Evolutionary conservation across 2,797 vertebrate genomes (phyloP).

Genomic region (Tapera naevia): DNA sequence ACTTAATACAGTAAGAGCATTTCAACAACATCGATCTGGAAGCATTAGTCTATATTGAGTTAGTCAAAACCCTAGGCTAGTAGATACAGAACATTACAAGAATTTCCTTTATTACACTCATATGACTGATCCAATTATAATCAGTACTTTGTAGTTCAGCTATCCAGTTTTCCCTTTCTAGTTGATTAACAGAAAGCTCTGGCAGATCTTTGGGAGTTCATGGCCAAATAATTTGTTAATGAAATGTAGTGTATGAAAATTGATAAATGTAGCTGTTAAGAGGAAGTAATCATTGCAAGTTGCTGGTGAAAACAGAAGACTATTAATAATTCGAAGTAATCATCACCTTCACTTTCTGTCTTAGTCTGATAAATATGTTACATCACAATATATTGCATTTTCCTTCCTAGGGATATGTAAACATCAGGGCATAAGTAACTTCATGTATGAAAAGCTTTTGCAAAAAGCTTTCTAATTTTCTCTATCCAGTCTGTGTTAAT

Average conservation of each 20-base stretch:
- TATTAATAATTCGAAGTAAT: slow-evolving; percentile 16
- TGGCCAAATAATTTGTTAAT: slow-evolving; percentile 41
- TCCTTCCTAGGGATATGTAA: not conserved
- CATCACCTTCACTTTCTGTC: not conserved
- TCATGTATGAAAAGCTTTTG: not conserved
- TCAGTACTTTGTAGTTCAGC: slow-evolving; percentile 4
- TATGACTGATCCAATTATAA: not conserved
- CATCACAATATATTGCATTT: not conserved
- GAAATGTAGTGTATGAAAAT: slow-evolving; percentile 25
- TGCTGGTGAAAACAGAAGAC: slow-evolving; percentile 1
- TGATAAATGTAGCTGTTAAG: slow-evolving; percentile 20
- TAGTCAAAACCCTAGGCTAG: not conserved
- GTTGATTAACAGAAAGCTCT: slow-evolving; percentile 36
- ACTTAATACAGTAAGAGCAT: not conserved
- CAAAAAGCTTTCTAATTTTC: not conserved
- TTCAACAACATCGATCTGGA: not conserved
- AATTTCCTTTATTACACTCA: not conserved
- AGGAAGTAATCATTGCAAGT: slow-evolving; percentile 25
- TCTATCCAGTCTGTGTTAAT: not conserved
- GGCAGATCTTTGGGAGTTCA: slow-evolving; percentile 5
- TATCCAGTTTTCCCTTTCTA: slow-evolving; percentile 14
- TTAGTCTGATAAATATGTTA: not conserved
- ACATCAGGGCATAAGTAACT: not conserved
- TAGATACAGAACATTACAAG: not conserved
- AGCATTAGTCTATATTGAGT: not conserved